These are phyloP conservation scores for Oreochromis aureus DNA, from an alignment of 2,113 vertebrate genomes.

Conservation along the genomic window DNA sequence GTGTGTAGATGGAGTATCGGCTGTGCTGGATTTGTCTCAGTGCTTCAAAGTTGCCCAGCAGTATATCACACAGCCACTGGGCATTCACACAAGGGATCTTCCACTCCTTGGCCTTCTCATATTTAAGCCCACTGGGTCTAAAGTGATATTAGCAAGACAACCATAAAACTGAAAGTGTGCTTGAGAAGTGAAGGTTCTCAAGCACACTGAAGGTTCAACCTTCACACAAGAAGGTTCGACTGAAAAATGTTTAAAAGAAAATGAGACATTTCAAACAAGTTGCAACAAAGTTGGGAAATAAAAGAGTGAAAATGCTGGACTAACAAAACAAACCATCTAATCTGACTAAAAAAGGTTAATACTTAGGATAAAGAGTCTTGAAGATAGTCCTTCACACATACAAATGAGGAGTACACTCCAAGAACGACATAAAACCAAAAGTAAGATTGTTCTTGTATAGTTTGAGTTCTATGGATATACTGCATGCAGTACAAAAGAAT, in stretches of 20 bases:
- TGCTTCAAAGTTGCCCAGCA: constrained; percentile 91
- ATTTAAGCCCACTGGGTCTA: constrained; percentile 88
- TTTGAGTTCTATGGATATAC: neutral
- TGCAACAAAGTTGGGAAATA: neutral
- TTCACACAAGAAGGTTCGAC: neutral
- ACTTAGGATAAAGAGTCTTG: neutral
- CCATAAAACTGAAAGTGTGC: too few relatives aligned
- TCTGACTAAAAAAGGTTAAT: neutral
- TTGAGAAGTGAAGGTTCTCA: neutral
- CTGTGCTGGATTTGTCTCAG: constrained; percentile 87
- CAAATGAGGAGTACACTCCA: neutral
- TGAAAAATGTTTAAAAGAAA: neutral
- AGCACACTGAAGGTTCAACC: neutral
- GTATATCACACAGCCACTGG: constrained; percentile 92
- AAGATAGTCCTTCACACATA: neutral
- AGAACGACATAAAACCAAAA: neutral
- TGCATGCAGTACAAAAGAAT: fast-evolving
- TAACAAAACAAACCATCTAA: neutral
- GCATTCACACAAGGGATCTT: constrained; percentile 94
- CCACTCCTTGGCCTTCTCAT: constrained; percentile 97
- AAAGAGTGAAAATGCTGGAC: neutral
- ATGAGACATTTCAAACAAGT: neutral
- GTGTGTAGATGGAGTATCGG: too few relatives aligned
- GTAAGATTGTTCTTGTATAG: neutral
- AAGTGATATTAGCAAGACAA: neutral